Conservation (phyloP, 2,888 invertebrate genomes). For the Tortrix viridana region DNA sequence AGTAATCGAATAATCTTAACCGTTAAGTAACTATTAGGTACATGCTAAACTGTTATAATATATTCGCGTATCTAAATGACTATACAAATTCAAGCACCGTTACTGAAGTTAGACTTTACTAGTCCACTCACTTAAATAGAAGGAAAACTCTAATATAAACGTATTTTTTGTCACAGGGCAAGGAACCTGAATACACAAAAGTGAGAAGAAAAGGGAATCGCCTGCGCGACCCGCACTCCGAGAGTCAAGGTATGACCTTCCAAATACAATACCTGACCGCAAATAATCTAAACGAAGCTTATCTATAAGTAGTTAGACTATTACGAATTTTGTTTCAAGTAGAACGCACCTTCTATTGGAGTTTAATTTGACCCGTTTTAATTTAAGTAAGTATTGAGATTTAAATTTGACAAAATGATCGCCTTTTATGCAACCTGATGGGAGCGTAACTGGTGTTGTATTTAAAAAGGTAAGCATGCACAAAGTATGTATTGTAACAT, state of each 20-base stretch:
- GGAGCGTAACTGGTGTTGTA: constrained; percentile 82
- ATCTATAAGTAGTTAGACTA: constrained; percentile 75
- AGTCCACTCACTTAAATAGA: neutral
- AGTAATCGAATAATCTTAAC: too few relatives aligned
- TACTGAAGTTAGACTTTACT: too few relatives aligned
- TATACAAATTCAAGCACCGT: too few relatives aligned
- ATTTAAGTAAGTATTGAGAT: constrained; percentile 70
- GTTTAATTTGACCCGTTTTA: constrained; percentile 74
- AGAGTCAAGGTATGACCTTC: constrained; percentile 88
- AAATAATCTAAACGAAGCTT: constrained; percentile 59
- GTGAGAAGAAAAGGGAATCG: constrained; percentile 92
- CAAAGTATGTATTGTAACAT: constrained; percentile 71
- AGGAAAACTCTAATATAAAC: neutral
- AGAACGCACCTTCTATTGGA: constrained; percentile 77
- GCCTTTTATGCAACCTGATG: constrained; percentile 83
- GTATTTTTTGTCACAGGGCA: constrained; percentile 79
- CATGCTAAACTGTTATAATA: too few relatives aligned
- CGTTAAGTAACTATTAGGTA: too few relatives aligned
- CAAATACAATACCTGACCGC: constrained; percentile 26
- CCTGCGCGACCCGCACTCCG: constrained; percentile 91
- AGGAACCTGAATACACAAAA: constrained; percentile 93
- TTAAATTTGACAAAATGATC: constrained; percentile 80
- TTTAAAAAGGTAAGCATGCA: constrained; percentile 84
- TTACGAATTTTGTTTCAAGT: constrained; percentile 74
- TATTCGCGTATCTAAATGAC: too few relatives aligned